Percentiles rank a stretch among this genome's conserved stretches.
These are phyloP conservation scores for Manis crassicaudata DNA, from an alignment of 2,797 vertebrate species.

Conservation along the genomic window DNA sequence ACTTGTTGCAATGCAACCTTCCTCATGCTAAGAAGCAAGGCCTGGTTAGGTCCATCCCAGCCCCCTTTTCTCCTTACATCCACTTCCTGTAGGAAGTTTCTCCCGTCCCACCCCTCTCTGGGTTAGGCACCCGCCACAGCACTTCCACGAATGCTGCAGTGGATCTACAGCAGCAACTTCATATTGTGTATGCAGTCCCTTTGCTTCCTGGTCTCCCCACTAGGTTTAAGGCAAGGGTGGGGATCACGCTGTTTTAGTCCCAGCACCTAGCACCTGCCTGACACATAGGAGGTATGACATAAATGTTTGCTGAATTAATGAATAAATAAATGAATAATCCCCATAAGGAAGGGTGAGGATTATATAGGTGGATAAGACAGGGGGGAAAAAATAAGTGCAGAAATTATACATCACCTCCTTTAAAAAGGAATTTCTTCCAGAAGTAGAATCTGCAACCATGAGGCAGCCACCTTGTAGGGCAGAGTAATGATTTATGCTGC, in stretches of 20 bases:
- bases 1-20: not conserved
- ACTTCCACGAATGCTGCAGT: not conserved
- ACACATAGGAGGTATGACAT: not conserved
- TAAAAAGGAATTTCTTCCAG: not conserved
- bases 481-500: not conserved
- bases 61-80: not conserved
- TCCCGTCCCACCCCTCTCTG: not conserved
- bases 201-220: not conserved
- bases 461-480: not conserved
- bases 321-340: not conserved
- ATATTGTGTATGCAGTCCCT: not conserved
- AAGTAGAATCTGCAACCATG: not conserved
- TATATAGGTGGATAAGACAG: not conserved
- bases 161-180: fast-evolving
- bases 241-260: not conserved
- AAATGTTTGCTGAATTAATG: not conserved
- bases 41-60: not conserved
- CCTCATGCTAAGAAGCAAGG: not conserved
- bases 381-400: not conserved
- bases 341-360: not conserved
- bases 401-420: not conserved
- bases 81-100: not conserved
- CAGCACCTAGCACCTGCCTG: not conserved
- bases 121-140: not conserved
- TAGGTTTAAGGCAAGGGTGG: not conserved